Conservation (phyloP, 2,888 invertebrate genomes). For the Leucoma salicis region DNA sequence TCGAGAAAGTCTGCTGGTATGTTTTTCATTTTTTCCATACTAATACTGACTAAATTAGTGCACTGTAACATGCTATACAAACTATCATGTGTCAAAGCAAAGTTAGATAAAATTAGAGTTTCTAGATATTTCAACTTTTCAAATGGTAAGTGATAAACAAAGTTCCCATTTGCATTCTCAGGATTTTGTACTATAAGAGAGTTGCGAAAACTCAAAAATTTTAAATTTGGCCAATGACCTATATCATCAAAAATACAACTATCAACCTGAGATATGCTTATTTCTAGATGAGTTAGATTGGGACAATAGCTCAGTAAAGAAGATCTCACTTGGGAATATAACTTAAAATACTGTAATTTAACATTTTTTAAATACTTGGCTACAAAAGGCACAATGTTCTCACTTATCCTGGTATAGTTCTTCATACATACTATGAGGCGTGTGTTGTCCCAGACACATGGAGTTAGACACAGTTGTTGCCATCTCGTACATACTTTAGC, state of each 20-base stretch:
- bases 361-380: conserved; percentile 78
- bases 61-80: conserved; percentile 76
- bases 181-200: conserved; percentile 73
- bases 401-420: conserved; percentile 75
- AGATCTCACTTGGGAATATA: conserved; percentile 76
- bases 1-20: conserved; percentile 76
- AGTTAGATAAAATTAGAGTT: conserved; percentile 73
- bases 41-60: conserved; percentile 72
- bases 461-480: conserved; percentile 75
- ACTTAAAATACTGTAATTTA: conserved; percentile 79
- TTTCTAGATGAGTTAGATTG: conserved; percentile 78
- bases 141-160: conserved; percentile 77
- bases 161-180: conserved; percentile 72
- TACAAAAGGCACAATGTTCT: conserved; percentile 78
- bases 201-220: conserved; percentile 77
- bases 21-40: conserved; percentile 81
- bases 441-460: conserved; percentile 78
- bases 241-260: conserved; percentile 79
- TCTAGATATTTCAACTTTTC: conserved; percentile 70
- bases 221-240: conserved; percentile 73
- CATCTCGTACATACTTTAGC: conserved; percentile 75
- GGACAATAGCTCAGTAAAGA: conserved; percentile 77
- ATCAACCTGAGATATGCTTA: conserved; percentile 80
- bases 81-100: conserved; percentile 73
- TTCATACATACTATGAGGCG: conserved; percentile 79